Base-by-base conservation (phyloP, 2,797 vertebrate species). In the Ispidina picta region DNA sequence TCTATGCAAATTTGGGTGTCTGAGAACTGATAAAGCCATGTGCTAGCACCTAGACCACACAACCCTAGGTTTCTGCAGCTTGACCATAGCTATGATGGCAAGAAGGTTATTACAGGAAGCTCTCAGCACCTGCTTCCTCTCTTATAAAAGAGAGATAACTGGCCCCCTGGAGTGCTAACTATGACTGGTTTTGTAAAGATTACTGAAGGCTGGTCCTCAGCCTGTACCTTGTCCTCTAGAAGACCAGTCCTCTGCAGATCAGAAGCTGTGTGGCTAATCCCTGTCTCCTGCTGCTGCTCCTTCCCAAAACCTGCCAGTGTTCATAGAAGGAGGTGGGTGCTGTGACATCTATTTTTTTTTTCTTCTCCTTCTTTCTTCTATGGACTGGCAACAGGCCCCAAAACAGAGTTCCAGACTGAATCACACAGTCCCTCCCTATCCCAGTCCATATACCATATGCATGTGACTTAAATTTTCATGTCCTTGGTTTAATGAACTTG, bases 401-500 rank as follows among this genome's bases (percentile, higher is more conserved):
- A 51, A 58, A 0, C 6, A 7, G 51, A 77, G 41, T 29, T 68
- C 25, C 13, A 79, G 58, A 29, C 60, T 41, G 31, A 79, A 76
- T 70, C 62, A 12, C 29, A 12, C 15, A 26, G 10, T 22, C 54
- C 15, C 22, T 35, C 60, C 56, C 71, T 56, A 71, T 49, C 72
- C 58, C n/a, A 73, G 86, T 26, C 69, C 37, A 39, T 39, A 39
- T 39, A 51, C 48, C 1, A 1, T 10, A 37, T 4, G 51, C 39
- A 28, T 28, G 29, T 35, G 74, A 37, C 54, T 91, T 71, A 68
- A 82, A 87, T 88, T 91, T 62, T 71, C 51, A 9, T 33, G 74
- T 88, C 88, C 68, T 86, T 73, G 68, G 71, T 94, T 90, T 90
- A 72, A 81, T 70, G 93, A 89, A 83, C 87, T 89, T 8, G 2